Conservation (phyloP, 2,797 vertebrate genomes). For the Neosalanx taihuensis region DNA sequence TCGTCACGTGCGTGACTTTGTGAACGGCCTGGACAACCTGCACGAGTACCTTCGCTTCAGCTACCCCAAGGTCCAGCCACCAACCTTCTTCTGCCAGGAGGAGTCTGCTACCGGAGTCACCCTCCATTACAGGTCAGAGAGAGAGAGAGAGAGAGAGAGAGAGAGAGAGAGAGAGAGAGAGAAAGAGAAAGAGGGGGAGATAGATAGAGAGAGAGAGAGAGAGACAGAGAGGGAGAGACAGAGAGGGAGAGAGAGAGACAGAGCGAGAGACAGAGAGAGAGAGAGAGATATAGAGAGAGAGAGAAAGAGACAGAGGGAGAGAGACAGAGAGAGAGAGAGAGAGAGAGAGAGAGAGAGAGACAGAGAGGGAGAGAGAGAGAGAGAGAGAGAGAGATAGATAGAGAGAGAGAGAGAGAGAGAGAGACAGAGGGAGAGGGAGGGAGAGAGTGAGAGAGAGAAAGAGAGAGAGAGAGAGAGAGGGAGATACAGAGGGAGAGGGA, state of each 20-base stretch:
- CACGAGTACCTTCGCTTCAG: conserved; percentile 78
- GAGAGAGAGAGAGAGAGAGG: neutral
- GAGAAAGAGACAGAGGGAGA: too few relatives aligned
- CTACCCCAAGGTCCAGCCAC: conserved; percentile 77
- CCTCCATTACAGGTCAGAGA: conserved; percentile 72
- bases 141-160: neutral
- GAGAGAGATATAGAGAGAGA: neutral
- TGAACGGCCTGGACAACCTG: conserved; percentile 77
- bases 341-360: neutral
- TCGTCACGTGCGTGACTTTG: conserved; percentile 75
- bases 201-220: neutral
- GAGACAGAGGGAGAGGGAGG: neutral
- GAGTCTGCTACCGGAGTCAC: conserved; percentile 76
- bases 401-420: neutral
- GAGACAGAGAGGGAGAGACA: neutral
- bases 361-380: neutral
- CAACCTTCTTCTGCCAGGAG: conserved; percentile 79
- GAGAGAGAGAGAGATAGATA: neutral
- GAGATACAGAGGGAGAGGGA: neutral
- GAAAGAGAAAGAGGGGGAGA: neutral
- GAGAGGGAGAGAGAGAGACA: too few relatives aligned
- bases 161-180: neutral
- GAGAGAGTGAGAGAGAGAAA: neutral
- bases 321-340: too few relatives aligned
- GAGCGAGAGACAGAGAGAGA: neutral